Evolutionary conservation across 2,888 invertebrate genomes (phyloP).

Genomic region (Plebejus argus): DNA sequence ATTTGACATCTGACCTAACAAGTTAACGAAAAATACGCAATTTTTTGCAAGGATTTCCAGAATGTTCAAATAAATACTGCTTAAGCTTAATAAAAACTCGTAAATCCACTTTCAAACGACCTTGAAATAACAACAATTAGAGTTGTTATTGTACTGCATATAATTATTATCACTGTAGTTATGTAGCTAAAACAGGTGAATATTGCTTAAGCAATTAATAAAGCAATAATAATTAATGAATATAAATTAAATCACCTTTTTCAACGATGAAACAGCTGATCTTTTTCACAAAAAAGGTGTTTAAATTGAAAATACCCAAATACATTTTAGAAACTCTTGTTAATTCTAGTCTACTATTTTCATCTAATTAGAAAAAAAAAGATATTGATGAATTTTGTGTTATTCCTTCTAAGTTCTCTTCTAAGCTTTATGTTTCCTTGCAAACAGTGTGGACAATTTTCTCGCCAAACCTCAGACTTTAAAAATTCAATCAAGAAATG

Average conservation of each 20-base stretch:
- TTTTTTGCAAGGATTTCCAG: background rate
- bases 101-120: constrained; percentile 3
- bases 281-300: too few species aligned
- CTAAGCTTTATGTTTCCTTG: background rate
- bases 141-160: background rate
- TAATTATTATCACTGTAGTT: background rate
- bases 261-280: too few species aligned
- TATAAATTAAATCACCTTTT: too few species aligned
- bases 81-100: background rate
- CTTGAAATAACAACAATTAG: background rate
- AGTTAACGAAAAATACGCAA: background rate
- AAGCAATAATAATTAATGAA: too few species aligned
- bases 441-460: constrained; percentile 9
- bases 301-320: background rate
- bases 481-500: constrained; percentile 47
- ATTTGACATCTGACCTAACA: background rate
- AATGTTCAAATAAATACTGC: background rate
- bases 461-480: constrained; percentile 18
- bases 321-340: background rate
- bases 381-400: background rate
- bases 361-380: background rate
- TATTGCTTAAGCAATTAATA: too few species aligned
- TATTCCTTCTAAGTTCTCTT: background rate
- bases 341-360: background rate
- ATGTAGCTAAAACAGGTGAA: too few species aligned